These are phyloP conservation scores for Pyrgilauda ruficollis DNA, from an alignment of 2,113 vertebrate species.

Conservation along the genomic window DNA sequence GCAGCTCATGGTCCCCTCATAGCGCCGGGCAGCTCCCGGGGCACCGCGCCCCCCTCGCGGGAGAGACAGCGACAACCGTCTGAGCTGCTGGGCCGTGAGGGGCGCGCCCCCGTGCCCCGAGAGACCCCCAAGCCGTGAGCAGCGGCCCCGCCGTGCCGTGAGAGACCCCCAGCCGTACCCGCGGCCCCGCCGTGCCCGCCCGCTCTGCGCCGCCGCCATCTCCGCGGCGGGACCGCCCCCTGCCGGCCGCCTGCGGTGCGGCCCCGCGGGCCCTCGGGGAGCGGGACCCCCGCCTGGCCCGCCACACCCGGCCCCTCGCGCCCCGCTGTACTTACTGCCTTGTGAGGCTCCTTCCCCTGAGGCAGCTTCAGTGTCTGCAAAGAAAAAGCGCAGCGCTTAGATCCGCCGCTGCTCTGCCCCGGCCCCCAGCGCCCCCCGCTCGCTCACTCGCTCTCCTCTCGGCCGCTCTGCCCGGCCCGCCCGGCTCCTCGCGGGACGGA, in stretches of 20 bases:
- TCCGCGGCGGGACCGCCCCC: background rate
- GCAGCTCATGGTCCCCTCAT: accelerated
- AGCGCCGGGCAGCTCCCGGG: too few relatives aligned
- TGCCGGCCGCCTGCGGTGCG: background rate
- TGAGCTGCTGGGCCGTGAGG: background rate
- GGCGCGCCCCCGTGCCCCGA: background rate
- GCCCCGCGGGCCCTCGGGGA: background rate
- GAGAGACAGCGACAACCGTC: background rate
- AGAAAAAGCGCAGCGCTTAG: conserved; percentile 52
- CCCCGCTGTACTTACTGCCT: conserved; percentile 75
- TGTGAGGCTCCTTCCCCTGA: conserved; percentile 82
- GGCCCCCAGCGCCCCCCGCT: background rate
- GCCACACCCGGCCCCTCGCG: background rate
- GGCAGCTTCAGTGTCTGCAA: conserved; percentile 81
- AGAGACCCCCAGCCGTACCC: background rate
- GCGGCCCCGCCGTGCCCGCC: too few relatives aligned
- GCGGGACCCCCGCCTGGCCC: background rate
- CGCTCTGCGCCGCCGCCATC: background rate
- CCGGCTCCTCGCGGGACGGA: background rate
- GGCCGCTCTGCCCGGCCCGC: background rate
- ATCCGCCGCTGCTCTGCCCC: background rate
- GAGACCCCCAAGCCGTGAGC: background rate
- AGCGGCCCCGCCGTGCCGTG: background rate
- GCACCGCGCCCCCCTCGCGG: background rate
- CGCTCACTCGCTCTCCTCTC: background rate